These are phyloP conservation scores for Criorhina ranunculi DNA, from an alignment of 2,888 invertebrate species.

Conservation along the genomic window DNA sequence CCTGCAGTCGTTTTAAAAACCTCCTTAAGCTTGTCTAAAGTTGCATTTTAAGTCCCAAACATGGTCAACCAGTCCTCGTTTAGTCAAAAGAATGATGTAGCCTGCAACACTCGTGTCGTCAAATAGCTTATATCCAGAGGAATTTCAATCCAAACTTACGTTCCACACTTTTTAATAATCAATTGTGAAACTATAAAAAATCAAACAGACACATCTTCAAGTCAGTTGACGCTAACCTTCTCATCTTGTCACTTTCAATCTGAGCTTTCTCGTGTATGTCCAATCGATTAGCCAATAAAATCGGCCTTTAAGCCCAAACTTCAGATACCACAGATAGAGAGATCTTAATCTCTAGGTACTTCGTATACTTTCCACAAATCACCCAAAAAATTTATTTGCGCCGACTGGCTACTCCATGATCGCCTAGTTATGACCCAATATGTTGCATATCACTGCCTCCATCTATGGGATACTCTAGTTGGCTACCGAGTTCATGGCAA, in stretches of 20 bases:
- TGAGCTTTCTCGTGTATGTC: conserved; percentile 31
- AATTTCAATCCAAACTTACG: too few relatives aligned
- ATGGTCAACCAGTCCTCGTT: too few relatives aligned
- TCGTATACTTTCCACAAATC: conserved; percentile 56
- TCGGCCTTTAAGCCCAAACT: conserved; percentile 20
- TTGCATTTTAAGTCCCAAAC: too few relatives aligned
- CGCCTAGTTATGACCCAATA: conserved; percentile 51
- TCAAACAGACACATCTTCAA: too few relatives aligned
- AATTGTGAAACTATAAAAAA: too few relatives aligned
- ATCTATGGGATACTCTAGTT: conserved; percentile 48
- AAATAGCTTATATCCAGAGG: too few relatives aligned
- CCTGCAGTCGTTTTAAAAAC: too few relatives aligned
- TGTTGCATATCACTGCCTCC: conserved; percentile 50
- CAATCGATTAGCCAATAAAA: conserved; percentile 67
- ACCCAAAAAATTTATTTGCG: conserved; percentile 68
- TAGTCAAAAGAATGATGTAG: too few relatives aligned
- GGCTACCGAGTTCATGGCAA: conserved; percentile 73
- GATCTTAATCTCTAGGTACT: conserved; percentile 71
- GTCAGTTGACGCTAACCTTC: too few relatives aligned
- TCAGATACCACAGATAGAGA: conserved; percentile 2
- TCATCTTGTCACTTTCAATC: conserved; percentile 1
- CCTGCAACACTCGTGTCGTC: too few relatives aligned
- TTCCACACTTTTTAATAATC: too few relatives aligned
- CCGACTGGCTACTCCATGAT: conserved; percentile 34
- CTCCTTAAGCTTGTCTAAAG: too few relatives aligned